Percentiles rank a stretch among this genome's conserved stretches.
Conservation (phyloP, 2,797 vertebrate species). For the Percopsis omiscomaycus region DNA sequence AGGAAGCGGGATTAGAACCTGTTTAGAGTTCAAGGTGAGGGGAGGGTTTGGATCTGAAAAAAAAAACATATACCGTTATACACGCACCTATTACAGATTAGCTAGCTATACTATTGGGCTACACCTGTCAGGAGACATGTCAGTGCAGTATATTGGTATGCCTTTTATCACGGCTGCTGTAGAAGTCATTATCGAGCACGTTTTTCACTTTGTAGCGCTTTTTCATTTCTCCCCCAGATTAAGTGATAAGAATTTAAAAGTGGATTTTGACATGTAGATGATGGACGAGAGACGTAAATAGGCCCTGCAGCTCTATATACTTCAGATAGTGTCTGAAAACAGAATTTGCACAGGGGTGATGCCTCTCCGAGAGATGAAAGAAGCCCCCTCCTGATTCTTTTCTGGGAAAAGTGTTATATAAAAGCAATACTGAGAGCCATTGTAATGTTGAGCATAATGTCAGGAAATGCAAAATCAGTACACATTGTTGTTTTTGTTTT, state of each 20-base stretch:
- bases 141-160: constrained; percentile 14
- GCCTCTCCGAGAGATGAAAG: too few species aligned
- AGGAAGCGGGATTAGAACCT: too few species aligned
- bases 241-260: constrained; percentile 59
- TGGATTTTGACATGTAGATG: constrained; percentile 51
- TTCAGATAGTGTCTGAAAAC: constrained; percentile 40
- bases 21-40: too few species aligned
- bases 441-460: too few species aligned
- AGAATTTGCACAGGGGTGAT: constrained; percentile 3
- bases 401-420: too few species aligned
- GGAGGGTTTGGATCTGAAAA: too few species aligned
- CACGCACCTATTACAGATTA: constrained; percentile 23
- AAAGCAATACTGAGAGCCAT: too few species aligned
- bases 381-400: too few species aligned
- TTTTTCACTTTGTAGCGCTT: constrained; percentile 45
- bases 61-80: constrained; percentile 16
- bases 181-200: constrained; percentile 43
- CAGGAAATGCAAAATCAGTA: too few species aligned
- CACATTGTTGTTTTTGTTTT: too few species aligned
- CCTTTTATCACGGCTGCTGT: constrained; percentile 37
- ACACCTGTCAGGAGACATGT: constrained; percentile 40
- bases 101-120: constrained; percentile 24
- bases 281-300: constrained; percentile 50
- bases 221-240: constrained; percentile 50
- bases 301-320: constrained; percentile 20